Base-by-base conservation (phyloP, 1,140 invertebrate species). In the Maniola jurtina region DNA sequence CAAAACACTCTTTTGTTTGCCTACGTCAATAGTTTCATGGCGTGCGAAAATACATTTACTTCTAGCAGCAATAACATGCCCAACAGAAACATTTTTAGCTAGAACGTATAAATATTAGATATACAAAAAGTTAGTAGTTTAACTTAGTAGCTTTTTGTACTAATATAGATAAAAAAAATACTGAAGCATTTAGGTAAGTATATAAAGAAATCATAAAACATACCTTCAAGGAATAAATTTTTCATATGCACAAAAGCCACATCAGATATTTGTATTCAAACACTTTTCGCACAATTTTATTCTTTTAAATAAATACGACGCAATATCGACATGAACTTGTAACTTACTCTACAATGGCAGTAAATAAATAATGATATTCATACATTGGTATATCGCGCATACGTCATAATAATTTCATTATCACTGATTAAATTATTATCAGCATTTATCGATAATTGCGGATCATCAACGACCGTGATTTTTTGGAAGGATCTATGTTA, bases 381-480 rank as follows among this genome's bases (percentile, higher is more conserved):
- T 58, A 62, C 80, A 82, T 84, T 47, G 35, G 45, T 57, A 33
- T 61, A 61, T 66, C 59, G 60, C 48, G 34, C 35, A 58, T 33
- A 61, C 66, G 62, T 68, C 70, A 68, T 66, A 47, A 47, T 25
- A 57, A 47, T 25, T 52, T 56, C 54, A 69, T 74, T 71, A 75
- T 78, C 69, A 59, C 38, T 63, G 52, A 48, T 48, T 48, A 48
- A 61, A 70, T 72, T 71, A 70, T 72, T 71, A 68, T 74, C 59
- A 66, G 62, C 65, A 65, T 76, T 82, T 81, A 82, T 76, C 75
- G 34, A 61, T 68, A 64, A 83, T 52, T 25, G 48, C 73, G 68
- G 68, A 48, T 68, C 59, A 80, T 80, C 74, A 64, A 52, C 62
- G 73, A 76, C 68, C 71, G 77, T 87, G 77, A 85, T 81, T 84